Evolutionary conservation across 2,888 invertebrate species (phyloP).

Genomic region (Lithophane leautieri): DNA sequence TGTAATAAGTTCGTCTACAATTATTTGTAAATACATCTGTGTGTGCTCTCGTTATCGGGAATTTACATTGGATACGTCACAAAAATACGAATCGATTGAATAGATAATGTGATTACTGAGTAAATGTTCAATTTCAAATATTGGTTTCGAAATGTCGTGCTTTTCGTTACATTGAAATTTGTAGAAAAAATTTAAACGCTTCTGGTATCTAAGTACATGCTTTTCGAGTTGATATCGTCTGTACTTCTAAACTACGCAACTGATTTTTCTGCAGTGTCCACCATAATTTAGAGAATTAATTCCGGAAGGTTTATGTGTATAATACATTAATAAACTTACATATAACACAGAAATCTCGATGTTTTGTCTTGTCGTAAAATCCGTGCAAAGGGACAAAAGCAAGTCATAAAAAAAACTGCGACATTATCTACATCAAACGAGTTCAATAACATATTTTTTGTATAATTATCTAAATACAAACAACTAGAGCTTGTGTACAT

Average conservation of each 20-base stretch:
- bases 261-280: background rate
- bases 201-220: background rate
- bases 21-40: conserved; percentile 7
- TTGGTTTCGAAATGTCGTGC: background rate
- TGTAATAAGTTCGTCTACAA: background rate
- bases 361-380: background rate
- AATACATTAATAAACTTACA: background rate
- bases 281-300: background rate
- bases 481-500: conserved; percentile 59
- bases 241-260: background rate
- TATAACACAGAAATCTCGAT: background rate
- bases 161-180: background rate
- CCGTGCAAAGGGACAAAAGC: background rate
- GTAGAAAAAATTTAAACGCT: background rate
- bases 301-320: background rate
- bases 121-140: background rate
- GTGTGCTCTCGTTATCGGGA: conserved; percentile 6
- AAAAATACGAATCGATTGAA: background rate
- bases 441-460: conserved; percentile 50
- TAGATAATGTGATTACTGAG: background rate
- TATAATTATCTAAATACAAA: conserved; percentile 66
- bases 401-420: conserved; percentile 1
- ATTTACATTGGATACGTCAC: background rate
- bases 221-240: background rate
- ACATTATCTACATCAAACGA: conserved; percentile 18